phyloP scores from a whole-genome alignment of 2,888 invertebrate genomes.

The Druceiella hillmani region DNA sequence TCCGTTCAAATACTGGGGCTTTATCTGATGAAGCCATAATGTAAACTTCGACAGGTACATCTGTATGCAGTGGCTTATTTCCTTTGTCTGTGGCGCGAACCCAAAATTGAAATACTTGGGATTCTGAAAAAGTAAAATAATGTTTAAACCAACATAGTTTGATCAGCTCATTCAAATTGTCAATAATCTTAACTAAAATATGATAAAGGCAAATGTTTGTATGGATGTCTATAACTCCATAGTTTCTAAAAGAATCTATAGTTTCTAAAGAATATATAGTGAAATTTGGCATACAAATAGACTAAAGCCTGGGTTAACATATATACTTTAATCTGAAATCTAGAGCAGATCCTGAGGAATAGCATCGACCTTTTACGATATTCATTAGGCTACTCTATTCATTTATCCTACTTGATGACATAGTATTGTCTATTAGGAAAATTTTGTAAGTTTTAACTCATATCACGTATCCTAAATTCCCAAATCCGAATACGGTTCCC shows the following conservation, averaged over 20 bases:
- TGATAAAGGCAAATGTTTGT: too few species aligned
- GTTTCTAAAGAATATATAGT: neutral
- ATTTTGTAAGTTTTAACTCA: too few species aligned
- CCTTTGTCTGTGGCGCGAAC: constrained; percentile 84
- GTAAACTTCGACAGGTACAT: constrained; percentile 76
- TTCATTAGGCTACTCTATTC: too few species aligned
- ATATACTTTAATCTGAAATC: too few species aligned
- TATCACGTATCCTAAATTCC: too few species aligned
- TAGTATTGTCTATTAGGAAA: too few species aligned
- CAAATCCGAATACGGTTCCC: too few species aligned
- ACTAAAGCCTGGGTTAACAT: too few species aligned
- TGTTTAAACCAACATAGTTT: constrained; percentile 3
- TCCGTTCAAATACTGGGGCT: constrained; percentile 70
- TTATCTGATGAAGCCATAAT: constrained; percentile 65
- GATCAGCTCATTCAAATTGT: neutral
- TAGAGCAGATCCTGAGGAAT: too few species aligned
- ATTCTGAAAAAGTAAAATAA: constrained; percentile 48
- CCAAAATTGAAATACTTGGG: constrained; percentile 81
- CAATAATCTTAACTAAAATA: neutral
- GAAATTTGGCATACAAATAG: too few species aligned
- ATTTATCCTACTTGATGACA: too few species aligned
- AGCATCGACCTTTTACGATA: too few species aligned
- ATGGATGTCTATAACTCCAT: neutral
- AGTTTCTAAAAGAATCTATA: neutral
- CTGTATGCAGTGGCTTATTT: constrained; percentile 67